phyloP scores from a whole-genome alignment of 2,888 invertebrate species.

The Rhogogaster chlorosoma region DNA sequence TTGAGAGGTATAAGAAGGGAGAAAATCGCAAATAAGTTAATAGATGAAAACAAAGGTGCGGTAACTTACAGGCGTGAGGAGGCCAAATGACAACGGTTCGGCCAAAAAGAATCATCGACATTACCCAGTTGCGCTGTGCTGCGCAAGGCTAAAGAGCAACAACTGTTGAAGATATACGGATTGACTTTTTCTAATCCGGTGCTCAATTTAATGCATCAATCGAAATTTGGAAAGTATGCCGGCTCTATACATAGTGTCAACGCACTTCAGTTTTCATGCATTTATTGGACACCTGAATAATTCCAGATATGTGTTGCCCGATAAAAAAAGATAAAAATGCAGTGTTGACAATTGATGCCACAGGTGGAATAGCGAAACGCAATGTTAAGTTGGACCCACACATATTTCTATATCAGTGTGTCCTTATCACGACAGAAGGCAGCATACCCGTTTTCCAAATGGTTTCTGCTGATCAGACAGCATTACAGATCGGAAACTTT shows the following conservation, averaged over 20 bases:
- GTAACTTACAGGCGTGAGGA: conserved; percentile 41
- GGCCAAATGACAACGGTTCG: conserved; percentile 49
- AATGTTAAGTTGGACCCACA: conserved; percentile 35
- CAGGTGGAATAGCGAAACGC: conserved; percentile 49
- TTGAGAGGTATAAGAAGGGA: conserved; percentile 40
- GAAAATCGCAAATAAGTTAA: conserved; percentile 40
- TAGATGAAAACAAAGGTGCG: conserved; percentile 47
- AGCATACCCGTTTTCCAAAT: conserved; percentile 53
- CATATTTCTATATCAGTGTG: conserved; percentile 53
- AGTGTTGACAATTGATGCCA: conserved; percentile 49
- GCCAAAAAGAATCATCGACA: conserved; percentile 48
- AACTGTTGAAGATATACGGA: conserved; percentile 10
- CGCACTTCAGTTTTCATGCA: conserved; percentile 35
- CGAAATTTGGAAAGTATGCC: conserved; percentile 40
- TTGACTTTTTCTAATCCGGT: conserved; percentile 41
- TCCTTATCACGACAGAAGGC: conserved; percentile 51
- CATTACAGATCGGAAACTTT: conserved; percentile 33
- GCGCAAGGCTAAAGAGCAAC: conserved; percentile 52
- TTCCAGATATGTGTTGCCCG: conserved; percentile 48
- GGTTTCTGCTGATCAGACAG: conserved; percentile 42
- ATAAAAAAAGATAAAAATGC: conserved; percentile 44
- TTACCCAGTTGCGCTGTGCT: conserved; percentile 42
- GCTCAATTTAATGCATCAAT: conserved; percentile 42
- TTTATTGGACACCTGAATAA: conserved; percentile 52
- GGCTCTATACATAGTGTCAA: conserved; percentile 47